These are phyloP conservation scores for Xestobium rufovillosum DNA, from an alignment of 2,888 invertebrate species.

Conservation along the genomic window DNA sequence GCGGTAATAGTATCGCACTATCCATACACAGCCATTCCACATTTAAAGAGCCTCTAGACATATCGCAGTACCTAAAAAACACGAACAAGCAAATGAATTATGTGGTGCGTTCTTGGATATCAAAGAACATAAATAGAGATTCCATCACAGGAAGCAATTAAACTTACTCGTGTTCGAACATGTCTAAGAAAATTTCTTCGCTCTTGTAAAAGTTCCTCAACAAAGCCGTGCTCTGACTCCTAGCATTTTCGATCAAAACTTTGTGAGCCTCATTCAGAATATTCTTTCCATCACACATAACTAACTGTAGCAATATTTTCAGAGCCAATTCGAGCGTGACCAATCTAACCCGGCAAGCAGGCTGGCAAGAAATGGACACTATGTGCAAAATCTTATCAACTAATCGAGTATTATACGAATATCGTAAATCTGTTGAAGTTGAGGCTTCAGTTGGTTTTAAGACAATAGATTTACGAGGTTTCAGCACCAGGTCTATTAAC, in stretches of 20 bases:
- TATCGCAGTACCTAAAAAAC: conserved; percentile 67
- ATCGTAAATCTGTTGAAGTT: conserved; percentile 35
- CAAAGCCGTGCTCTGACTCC: conserved; percentile 74
- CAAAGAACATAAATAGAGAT: neutral
- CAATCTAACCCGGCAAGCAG: conserved; percentile 82
- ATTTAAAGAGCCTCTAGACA: conserved; percentile 77
- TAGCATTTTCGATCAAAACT: conserved; percentile 60
- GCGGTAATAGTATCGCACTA: conserved; percentile 87
- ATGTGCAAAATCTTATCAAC: conserved; percentile 80
- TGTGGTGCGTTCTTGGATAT: neutral
- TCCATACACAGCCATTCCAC: conserved; percentile 97
- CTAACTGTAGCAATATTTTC: conserved; percentile 66
- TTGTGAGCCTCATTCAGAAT: conserved; percentile 61
- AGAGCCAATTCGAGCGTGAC: conserved; percentile 87
- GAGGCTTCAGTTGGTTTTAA: conserved; percentile 29
- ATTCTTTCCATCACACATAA: conserved; percentile 50
- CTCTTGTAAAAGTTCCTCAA: conserved; percentile 92
- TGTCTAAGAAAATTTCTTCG: conserved; percentile 96
- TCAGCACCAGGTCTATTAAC: conserved; percentile 69
- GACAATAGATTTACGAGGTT: conserved; percentile 45
- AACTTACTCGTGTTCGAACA: conserved; percentile 90
- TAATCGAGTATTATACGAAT: conserved; percentile 71
- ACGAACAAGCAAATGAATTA: conserved; percentile 2
- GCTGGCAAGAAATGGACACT: conserved; percentile 77
- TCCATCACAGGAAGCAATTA: conserved; percentile 12